These are phyloP conservation scores for Pseudochaenichthys georgianus DNA, from an alignment of 2,797 vertebrate species.

Conservation along the genomic window DNA sequence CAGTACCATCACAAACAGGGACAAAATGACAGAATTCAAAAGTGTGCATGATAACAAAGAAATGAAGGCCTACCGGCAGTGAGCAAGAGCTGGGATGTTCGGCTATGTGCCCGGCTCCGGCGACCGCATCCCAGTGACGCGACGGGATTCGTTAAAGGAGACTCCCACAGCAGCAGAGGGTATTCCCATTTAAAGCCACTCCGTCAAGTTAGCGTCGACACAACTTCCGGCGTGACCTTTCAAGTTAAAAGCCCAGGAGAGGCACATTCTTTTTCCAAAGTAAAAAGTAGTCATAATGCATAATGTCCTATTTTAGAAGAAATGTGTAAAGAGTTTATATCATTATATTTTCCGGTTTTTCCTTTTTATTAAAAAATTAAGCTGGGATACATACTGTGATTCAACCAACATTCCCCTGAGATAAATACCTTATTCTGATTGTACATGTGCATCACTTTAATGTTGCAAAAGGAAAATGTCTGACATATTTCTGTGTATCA, in stretches of 20 bases:
- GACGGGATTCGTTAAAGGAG: slow-evolving; percentile 68
- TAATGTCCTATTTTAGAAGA: no score
- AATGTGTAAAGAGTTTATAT: no score
- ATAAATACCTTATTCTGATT: no score
- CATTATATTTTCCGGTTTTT: no score
- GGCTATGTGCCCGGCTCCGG: slow-evolving; percentile 62
- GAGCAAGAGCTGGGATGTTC: slow-evolving; percentile 35
- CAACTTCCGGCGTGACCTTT: slow-evolving; percentile 19
- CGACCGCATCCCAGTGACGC: slow-evolving; percentile 77
- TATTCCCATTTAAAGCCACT: slow-evolving; percentile 65
- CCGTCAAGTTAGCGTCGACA: not conserved
- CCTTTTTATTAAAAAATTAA: no score
- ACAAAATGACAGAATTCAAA: not conserved
- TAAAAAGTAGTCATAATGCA: no score
- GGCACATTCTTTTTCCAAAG: not conserved
- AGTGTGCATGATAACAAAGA: not conserved
- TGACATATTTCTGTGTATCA: no score
- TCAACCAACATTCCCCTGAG: not conserved
- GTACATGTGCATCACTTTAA: no score
- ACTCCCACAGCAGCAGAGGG: slow-evolving; percentile 65
- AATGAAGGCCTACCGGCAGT: slow-evolving; percentile 65
- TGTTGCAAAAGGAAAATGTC: no score
- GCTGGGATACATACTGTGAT: not conserved
- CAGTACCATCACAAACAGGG: not conserved
- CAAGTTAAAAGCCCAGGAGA: slow-evolving; percentile 50